Conservation (phyloP, 2,113 vertebrate species). For the Heterocephalus glaber region DNA sequence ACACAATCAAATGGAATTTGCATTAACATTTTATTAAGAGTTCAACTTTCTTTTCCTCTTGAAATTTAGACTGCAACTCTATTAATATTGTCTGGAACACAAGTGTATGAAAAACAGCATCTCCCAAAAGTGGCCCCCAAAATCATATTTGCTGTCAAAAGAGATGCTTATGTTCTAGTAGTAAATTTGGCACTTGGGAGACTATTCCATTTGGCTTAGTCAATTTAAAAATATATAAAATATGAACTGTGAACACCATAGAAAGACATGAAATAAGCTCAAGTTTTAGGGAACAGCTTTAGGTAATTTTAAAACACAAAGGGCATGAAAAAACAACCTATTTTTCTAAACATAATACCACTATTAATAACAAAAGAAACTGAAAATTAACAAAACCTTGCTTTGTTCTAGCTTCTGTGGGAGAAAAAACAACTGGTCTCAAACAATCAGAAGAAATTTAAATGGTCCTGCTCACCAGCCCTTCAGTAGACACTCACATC, state of each 20-base stretch:
- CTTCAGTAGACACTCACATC: constrained; percentile 1
- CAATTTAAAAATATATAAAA: constrained; percentile 39
- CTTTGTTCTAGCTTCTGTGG: neutral
- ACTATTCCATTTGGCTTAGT: neutral
- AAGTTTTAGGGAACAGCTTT: neutral
- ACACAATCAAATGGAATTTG: constrained; percentile 17
- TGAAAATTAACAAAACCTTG: neutral
- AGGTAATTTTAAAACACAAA: constrained; percentile 37
- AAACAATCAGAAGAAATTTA: neutral
- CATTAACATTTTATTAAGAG: neutral
- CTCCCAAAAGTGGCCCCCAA: neutral
- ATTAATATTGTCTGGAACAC: neutral
- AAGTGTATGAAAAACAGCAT: neutral
- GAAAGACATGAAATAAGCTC: neutral
- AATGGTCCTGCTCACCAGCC: constrained; percentile 14
- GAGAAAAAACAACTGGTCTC: neutral
- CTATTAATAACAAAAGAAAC: neutral
- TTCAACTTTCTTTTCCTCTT: neutral
- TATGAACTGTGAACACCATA: neutral
- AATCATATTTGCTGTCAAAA: constrained; percentile 21
- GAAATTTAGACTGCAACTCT: constrained; percentile 7
- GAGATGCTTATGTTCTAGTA: neutral
- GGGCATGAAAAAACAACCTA: neutral
- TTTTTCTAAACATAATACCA: neutral
- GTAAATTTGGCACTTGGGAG: constrained; percentile 2